Base-by-base conservation (phyloP, 2,888 invertebrate genomes). In the Carpatolechia fugitivella region DNA sequence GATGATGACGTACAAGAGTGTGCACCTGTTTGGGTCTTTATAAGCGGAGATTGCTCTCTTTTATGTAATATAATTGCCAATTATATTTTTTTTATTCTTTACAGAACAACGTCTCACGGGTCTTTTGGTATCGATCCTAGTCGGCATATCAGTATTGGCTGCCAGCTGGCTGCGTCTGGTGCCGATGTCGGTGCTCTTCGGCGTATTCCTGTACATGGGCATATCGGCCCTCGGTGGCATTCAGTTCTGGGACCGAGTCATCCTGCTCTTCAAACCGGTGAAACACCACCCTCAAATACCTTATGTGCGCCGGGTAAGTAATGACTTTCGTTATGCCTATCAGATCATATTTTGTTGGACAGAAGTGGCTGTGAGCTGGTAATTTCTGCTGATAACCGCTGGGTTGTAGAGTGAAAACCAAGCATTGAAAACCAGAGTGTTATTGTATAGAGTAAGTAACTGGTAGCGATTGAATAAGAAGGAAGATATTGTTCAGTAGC, bases 171-270 rank as follows among this genome's bases (percentile, higher is more conserved):
- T 99, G 54, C 91, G 95, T 24, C 91, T 95, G 54, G 96, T 99
- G 59, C 99, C 99, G 0, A 96, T 98, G 93, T 94, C 99, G n/a
- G 98, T 98, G 52, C 92, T 99, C 18, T 97, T 99, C 77, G 99
- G 99, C 18, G 97, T 99, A 29, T 99, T 99, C 89, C 93, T 99
- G 14, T 98, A 98, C 87, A 97, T 97, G 97, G 99, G 99, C 54
- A 94, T 98, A 60, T 97, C 98, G 0, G 97, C 98, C 4, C 95
- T 98, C 68, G 95, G 95, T 68, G 98, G 98, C 58, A 97, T 99
- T 18, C 98, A 99, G 84, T 93, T 99, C 77, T 97, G 98, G 83
- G 97, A 98, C 70, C 92, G 99, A 56, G 90, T 96, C 63, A 93
- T 96, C 66, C 91, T 99, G 48, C 93, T 98, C 65, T 94, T 99